Percentiles rank a stretch among this genome's conserved stretches.
phyloP scores from a whole-genome alignment of 2,797 vertebrate species.

The Percopsis omiscomaycus region DNA sequence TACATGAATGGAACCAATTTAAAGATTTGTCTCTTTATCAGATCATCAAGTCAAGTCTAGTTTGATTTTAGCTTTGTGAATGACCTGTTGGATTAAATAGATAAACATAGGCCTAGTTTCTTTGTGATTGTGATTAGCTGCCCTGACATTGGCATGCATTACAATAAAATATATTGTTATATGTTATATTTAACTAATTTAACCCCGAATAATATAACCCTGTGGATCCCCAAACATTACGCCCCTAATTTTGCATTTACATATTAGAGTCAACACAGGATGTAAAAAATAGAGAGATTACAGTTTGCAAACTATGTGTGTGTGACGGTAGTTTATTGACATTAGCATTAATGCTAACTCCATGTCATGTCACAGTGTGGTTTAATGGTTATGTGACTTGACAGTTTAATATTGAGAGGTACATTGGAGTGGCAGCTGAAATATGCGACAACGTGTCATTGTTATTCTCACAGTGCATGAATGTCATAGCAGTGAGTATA shows the following conservation, averaged over 20 bases:
- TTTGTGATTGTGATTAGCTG: too few species aligned
- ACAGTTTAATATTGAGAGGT: too few species aligned
- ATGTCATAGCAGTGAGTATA: background rate
- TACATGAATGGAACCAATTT: slow-evolving; percentile 39
- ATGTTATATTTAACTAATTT: slow-evolving; percentile 34
- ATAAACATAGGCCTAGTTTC: background rate
- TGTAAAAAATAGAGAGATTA: too few species aligned
- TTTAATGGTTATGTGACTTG: too few species aligned
- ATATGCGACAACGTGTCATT: too few species aligned
- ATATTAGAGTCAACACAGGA: too few species aligned
- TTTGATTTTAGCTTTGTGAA: slow-evolving; percentile 30
- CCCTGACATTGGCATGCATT: slow-evolving; percentile 42
- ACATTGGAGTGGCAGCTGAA: too few species aligned
- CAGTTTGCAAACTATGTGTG: too few species aligned
- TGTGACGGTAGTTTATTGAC: too few species aligned
- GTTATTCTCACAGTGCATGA: background rate
- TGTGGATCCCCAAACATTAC: slow-evolving; percentile 5
- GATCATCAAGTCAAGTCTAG: slow-evolving; percentile 32
- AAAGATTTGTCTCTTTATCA: slow-evolving; percentile 35
- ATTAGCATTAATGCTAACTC: too few species aligned
- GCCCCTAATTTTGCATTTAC: too few species aligned
- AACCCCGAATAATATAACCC: slow-evolving; percentile 18
- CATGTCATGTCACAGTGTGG: too few species aligned
- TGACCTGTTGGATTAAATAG: slow-evolving; percentile 10
- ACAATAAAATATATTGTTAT: slow-evolving; percentile 35